Conservation (phyloP, 2,113 vertebrate genomes). For the Dicrurus megarhynchus region DNA sequence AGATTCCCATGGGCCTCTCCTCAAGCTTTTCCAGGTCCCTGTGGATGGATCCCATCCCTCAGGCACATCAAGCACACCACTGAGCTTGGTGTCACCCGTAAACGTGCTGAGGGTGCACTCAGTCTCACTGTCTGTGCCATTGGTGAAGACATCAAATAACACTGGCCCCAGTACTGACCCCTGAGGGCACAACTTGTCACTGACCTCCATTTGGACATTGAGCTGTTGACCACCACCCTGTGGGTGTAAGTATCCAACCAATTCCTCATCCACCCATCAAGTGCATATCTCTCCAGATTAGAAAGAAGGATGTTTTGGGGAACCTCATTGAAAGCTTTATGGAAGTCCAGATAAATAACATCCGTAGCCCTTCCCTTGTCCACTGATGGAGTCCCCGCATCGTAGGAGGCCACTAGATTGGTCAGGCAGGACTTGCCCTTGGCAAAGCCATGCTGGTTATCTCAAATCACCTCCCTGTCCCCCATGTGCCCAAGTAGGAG, state of each 20-base stretch:
- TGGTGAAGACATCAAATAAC: not conserved
- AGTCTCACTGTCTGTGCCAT: not conserved
- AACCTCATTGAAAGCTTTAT: fast-evolving
- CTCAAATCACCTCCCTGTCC: not conserved
- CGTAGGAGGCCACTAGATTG: not conserved
- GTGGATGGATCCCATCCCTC: not conserved
- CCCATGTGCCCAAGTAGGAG: not conserved
- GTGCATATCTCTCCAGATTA: not conserved
- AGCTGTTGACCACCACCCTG: not conserved
- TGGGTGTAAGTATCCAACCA: not conserved
- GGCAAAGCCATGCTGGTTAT: not conserved
- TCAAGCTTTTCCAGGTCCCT: not conserved
- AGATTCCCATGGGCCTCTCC: not conserved
- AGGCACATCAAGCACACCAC: not conserved
- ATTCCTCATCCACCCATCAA: not conserved
- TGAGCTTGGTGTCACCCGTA: not conserved
- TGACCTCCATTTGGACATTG: not conserved
- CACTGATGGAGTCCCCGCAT: not conserved
- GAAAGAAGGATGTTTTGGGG: not conserved
- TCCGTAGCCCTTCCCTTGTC: not conserved
- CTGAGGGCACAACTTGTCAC: not conserved
- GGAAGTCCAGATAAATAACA: not conserved
- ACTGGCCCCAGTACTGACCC: not conserved
- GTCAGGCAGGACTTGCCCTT: not conserved
- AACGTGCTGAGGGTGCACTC: not conserved